Evolutionary conservation across 1,140 invertebrate genomes (phyloP), one percentile per base, ranked within the genome.

Genomic region (Copidosoma floridanum): DNA sequence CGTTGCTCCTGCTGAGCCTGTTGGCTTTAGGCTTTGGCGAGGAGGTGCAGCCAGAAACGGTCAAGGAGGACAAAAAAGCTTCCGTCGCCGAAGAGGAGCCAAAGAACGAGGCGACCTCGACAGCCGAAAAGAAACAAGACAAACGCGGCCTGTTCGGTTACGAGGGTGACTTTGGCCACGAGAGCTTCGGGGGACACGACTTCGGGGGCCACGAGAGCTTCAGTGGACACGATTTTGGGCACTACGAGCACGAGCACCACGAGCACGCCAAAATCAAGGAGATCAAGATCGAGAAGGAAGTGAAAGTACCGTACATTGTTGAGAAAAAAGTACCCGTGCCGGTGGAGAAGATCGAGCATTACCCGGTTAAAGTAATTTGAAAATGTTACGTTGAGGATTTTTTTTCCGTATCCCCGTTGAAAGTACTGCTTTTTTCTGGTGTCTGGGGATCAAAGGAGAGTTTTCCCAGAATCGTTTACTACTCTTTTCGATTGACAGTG

Each of bases 71-170:
- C 7, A 35, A 23, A 26, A 16, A 38, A 23, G 66, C 65, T 0
- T 41, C 21, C 7, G 46, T 20, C 57, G 57, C 69, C 65, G 69
- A 75, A 73, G 59, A 72, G 66, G 82, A 82, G 4, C 66, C 76
- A 43, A 80, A 81, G 74, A 72, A 70, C 24, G 60, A 60, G 55
- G 69, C 73, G 56, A 66, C 66, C 1, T 16, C 16, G 10, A 27
- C 20, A 61, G 71, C 72, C 5, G 72, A 81, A 52, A 87, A 86
- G 63, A 85, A 85, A 60, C 85, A 88, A 66, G 85, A 86, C 52
- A 88, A 88, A 69, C 82, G 87, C 60, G 86, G 86, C 16, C 75
- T 88, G 24, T 82, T 82, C 37, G 81, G 84, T 29, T 81, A 82
- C 66, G 82, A 77, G 46, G 71, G 69, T n/a, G 71, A 74, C 44